Evolutionary conservation across 2,888 invertebrate genomes (phyloP).

Genomic region (Pristionchus arcanus): DNA sequence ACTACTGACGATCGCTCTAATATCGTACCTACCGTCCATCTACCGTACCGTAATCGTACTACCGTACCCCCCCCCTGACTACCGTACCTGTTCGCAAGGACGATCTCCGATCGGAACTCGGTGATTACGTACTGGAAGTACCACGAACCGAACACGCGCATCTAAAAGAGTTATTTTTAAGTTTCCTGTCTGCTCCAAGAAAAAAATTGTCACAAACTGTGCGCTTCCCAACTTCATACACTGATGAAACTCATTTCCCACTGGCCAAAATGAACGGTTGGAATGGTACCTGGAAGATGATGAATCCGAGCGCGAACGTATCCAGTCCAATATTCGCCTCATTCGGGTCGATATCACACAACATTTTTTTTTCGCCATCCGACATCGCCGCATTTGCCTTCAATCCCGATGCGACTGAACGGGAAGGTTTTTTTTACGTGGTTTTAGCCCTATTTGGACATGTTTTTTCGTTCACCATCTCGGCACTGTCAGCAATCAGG

Average conservation of each 20-base stretch:
- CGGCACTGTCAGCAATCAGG: too few relatives aligned
- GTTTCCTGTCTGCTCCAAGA: too few relatives aligned
- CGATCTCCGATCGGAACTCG: conserved; percentile 95
- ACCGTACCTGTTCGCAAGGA: conserved; percentile 87
- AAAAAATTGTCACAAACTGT: too few relatives aligned
- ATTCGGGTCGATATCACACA: conserved; percentile 85
- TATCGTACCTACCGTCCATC: conserved; percentile 16
- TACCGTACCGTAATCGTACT: conserved; percentile 6
- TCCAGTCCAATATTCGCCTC: conserved; percentile 96
- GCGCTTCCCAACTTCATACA: background rate
- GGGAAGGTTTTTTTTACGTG: background rate
- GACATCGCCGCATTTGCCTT: background rate
- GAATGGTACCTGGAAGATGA: conserved; percentile 86
- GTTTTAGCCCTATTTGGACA: too few relatives aligned
- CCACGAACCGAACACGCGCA: conserved; percentile 93
- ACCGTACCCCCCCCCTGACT: conserved; percentile 21
- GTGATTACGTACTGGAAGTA: conserved; percentile 97
- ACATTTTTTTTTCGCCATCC: background rate
- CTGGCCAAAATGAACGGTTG: background rate
- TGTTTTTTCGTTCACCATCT: too few relatives aligned
- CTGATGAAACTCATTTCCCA: background rate
- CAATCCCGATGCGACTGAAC: background rate
- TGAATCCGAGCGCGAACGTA: conserved; percentile 93
- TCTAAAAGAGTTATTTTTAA: conserved; percentile 68
- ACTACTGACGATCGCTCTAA: too few relatives aligned